Conservation (phyloP, 2,797 vertebrate species). For the Sarcoramphus papa region DNA sequence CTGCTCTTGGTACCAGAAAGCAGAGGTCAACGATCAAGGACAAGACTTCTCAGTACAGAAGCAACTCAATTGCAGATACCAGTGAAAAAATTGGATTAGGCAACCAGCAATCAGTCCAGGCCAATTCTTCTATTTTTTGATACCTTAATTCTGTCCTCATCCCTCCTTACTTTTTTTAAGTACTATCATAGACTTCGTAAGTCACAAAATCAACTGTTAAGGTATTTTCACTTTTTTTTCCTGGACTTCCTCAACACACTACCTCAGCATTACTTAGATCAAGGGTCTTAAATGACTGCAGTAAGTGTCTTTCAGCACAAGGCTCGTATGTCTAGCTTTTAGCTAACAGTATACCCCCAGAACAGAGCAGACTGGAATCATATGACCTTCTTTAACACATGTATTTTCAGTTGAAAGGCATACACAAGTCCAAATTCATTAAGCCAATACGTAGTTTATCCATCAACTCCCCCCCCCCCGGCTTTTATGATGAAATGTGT, state of each 20-base stretch:
- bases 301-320: neutral
- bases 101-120: neutral
- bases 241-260: neutral
- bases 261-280: neutral
- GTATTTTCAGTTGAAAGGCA: neutral
- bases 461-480: neutral
- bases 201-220: neutral
- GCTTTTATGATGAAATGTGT: neutral
- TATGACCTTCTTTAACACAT: neutral
- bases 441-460: accelerated
- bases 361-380: neutral
- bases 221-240: neutral
- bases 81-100: neutral
- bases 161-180: neutral
- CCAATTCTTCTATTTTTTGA: neutral
- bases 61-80: neutral
- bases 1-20: neutral
- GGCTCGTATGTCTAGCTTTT: neutral
- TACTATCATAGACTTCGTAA: neutral
- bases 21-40: neutral
- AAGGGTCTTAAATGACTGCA: neutral
- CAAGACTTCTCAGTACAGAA: neutral
- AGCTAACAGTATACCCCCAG: neutral
- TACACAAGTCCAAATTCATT: neutral
- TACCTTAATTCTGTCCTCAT: neutral